These are phyloP conservation scores for Laothoe populi DNA, from an alignment of 2,888 invertebrate species.

Conservation along the genomic window DNA sequence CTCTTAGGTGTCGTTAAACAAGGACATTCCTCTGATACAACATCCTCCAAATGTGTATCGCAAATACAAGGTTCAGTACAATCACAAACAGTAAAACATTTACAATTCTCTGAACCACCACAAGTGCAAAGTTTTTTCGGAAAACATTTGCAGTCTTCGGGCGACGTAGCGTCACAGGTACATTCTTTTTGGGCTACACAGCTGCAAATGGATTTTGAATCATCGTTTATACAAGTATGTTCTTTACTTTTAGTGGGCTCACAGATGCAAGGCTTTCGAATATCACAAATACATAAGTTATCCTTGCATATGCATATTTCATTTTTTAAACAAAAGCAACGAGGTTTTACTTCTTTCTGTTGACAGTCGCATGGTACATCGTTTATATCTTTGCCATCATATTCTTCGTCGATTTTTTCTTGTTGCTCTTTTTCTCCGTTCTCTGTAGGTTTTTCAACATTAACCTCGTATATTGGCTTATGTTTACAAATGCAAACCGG, in stretches of 20 bases:
- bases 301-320: slow-evolving; percentile 59
- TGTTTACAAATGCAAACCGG: slow-evolving; percentile 65
- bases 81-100: slow-evolving; percentile 61
- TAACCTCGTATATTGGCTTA: slow-evolving; percentile 48
- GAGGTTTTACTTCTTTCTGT: slow-evolving; percentile 47
- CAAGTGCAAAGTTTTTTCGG: slow-evolving; percentile 60
- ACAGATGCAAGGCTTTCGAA: slow-evolving; percentile 62
- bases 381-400: slow-evolving; percentile 31
- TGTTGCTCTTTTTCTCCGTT: slow-evolving; percentile 35
- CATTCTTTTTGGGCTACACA: slow-evolving; percentile 56
- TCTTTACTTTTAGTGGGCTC: slow-evolving; percentile 50
- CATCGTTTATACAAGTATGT: slow-evolving; percentile 50
- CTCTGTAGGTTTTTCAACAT: slow-evolving; percentile 35
- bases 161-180: slow-evolving; percentile 49
- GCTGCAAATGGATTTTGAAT: slow-evolving; percentile 57
- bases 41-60: slow-evolving; percentile 44
- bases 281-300: slow-evolving; percentile 60
- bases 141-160: slow-evolving; percentile 59
- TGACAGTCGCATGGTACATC: slow-evolving; percentile 65
- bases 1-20: slow-evolving; percentile 53
- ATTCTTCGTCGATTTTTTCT: slow-evolving; percentile 28
- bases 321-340: slow-evolving; percentile 62
- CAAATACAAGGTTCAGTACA: slow-evolving; percentile 68
- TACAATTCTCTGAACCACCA: slow-evolving; percentile 64
- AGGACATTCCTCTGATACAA: slow-evolving; percentile 49